Percentiles rank a stretch among this genome's conserved stretches.
phyloP scores from a whole-genome alignment of 2,113 vertebrate species.

The Ahaetulla prasina region DNA sequence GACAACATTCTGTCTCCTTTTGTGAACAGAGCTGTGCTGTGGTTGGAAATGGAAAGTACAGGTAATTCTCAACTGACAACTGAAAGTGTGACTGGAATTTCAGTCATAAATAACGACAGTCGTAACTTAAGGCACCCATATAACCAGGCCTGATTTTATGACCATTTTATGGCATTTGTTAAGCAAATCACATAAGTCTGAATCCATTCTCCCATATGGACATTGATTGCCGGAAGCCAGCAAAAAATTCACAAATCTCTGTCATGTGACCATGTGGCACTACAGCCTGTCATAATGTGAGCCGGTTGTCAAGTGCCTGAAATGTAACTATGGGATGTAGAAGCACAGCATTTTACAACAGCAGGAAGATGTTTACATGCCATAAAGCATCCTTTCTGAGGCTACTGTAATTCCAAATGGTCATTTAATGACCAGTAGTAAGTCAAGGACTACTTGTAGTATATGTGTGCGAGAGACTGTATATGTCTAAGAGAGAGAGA shows the following conservation, averaged over 20 bases:
- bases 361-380: neutral
- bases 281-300: neutral
- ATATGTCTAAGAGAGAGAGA: too few species aligned
- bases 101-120: neutral
- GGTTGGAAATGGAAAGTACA: neutral
- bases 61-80: neutral
- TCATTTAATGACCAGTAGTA: neutral
- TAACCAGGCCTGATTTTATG: neutral
- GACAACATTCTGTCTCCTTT: neutral
- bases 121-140: neutral
- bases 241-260: neutral
- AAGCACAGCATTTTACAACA: neutral
- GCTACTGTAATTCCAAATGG: neutral
- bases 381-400: neutral
- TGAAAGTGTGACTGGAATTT: neutral
- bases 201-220: neutral
- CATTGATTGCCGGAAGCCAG: neutral
- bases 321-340: neutral
- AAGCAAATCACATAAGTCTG: neutral
- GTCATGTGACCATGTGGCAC: neutral
- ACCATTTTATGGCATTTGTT: neutral
- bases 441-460: neutral
- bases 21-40: neutral
- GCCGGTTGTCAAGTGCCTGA: neutral
- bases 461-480: neutral